Evolutionary conservation across 1,140 invertebrate species (phyloP), one percentile per base, ranked within the genome.

Genomic region (Maconellicoccus hirsutus): DNA sequence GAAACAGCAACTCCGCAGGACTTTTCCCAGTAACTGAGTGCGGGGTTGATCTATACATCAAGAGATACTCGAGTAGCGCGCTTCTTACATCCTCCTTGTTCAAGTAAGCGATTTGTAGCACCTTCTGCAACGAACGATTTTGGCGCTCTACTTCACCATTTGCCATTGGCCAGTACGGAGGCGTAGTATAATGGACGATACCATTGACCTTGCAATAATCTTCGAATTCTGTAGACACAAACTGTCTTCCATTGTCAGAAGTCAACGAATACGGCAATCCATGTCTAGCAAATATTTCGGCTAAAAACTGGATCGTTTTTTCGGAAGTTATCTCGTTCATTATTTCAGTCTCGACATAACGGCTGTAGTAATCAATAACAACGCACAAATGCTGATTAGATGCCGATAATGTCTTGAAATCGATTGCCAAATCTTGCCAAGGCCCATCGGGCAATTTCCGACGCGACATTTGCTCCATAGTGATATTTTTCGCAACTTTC

Each of bases 141-240:
- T 77, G 74, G 10, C 77, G 70, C 73, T 79, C 78, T 0, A 78
- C 76, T 63, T 78, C 75, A 8, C 78, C 78, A 74, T 79, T 79
- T 63, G 72, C 72, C 72, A 78, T 77, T 6, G 78, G 77, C 74
- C 76, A 78, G 72, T 77, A 77, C 0, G 76, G 75, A 14, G 73
- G 72, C 6, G 76, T 76, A 29, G 76, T 73, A 19, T 72, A 74
- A 16, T 78, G 21, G 2, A 63, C 63, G n/a, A 79, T 78, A 21
- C 75, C 72, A 33, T 74, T 72, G 69, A 70, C 59, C 10, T 22
- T 14, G 29, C 76, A 77, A 59, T 74, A 78, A 2, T 69, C 76
- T n/a, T 22, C 16, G 19, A 66, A 25, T 1, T 23, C 61, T 4
- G 21, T 4, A 6, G 22, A 66, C 8, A 23, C 21, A 22, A 66